Conservation (phyloP, 2,113 vertebrate genomes). For the Cranoglanis bouderius region DNA sequence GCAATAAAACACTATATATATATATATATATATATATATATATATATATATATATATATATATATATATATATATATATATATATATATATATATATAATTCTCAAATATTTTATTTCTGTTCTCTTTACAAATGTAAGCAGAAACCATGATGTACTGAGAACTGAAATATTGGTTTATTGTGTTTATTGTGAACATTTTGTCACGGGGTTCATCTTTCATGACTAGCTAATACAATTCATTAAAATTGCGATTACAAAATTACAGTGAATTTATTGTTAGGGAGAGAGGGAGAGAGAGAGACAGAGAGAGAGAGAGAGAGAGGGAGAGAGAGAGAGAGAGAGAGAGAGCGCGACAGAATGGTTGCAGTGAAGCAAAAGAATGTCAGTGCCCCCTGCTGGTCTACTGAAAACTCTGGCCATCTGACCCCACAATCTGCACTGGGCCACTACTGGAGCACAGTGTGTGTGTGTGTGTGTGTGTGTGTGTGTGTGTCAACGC, state of each 20-base stretch:
- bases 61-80: too few species aligned
- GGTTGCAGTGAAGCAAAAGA: conserved; percentile 68
- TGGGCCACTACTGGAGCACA: conserved; percentile 37
- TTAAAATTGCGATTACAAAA: neutral
- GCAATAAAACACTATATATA: too few species aligned
- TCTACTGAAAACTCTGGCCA: conserved; percentile 58
- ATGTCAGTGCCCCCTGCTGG: conserved; percentile 97
- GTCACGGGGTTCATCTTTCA: neutral
- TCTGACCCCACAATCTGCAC: conserved; percentile 47
- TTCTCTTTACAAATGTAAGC: neutral
- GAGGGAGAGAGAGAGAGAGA: neutral
- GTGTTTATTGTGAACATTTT: neutral
- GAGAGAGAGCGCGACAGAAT: neutral
- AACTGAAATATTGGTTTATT: neutral
- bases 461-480: conserved; percentile 7
- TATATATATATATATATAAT: too few species aligned
- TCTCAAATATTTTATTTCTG: neutral
- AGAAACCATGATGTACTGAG: neutral
- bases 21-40: too few species aligned
- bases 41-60: too few species aligned
- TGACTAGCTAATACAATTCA: neutral
- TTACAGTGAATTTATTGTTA: neutral
- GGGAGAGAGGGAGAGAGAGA: neutral
- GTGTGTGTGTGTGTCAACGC: neutral
- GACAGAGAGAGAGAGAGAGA: neutral